Base-by-base conservation (phyloP, 2,888 invertebrate species). In the Ophion obscuratus region DNA sequence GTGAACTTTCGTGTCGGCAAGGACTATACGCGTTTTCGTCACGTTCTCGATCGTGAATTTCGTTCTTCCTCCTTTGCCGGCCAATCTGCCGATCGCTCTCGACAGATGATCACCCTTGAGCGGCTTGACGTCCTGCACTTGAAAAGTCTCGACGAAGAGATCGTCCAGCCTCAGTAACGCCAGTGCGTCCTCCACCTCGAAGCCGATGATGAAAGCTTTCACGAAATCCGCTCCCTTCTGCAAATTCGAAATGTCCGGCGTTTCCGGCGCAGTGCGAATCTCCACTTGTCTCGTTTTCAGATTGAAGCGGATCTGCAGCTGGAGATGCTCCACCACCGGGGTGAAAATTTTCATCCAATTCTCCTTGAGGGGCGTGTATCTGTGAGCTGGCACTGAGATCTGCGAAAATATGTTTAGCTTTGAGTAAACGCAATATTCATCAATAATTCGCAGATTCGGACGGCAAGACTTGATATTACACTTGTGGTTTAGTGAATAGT, bases 221-320 rank as follows among this genome's bases (percentile, higher is more conserved):
- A 99, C 98, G 95, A 99, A 99, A 95, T 99, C 99, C 17, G 99
- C 98, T 73, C 97, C 99, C 95, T 99, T 99, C 94, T 99, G 99
- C 86, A 99, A 95, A 94, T 98, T 97, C 11, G 97, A 96, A 87
- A 98, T 97, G 92, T 99, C 99, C 89, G 96, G 96, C 0, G 98
- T 97, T 91, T 97, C 97, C 66, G 95, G 94, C 75, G 95, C 94
- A 14, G 95, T 94, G 91, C 97, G 96, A 74, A 99, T 97, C 95
- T 99, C 99, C 1, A 99, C 98, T 94, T 98, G 97, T 88, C 98
- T 95, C 0, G 97, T 96, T 94, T 97, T 98, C 79, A 98, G 95
- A 94, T 99, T 99, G 93, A 99, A 99, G 84, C 99, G 96, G 78
- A 99, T 97, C 95, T 99, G 99, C 27, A 99, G 95, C 87, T 98